A percentile compares a stretch with the other conserved stretches of the same genome.
phyloP scores from a whole-genome alignment of 2,113 vertebrate species.

The Arizona elegans region DNA sequence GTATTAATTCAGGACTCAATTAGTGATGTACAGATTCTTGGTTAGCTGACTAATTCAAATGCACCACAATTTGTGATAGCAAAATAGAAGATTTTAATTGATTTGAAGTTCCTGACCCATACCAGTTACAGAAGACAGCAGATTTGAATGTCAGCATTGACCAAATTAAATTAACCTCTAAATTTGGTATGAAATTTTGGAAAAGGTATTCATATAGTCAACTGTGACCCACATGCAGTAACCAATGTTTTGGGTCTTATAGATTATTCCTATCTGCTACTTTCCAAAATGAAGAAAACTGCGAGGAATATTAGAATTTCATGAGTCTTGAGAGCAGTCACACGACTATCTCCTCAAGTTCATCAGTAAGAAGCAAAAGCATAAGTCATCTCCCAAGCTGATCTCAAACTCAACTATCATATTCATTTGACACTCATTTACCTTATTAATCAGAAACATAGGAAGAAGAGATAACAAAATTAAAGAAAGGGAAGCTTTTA shows the following conservation, averaged over 20 bases:
- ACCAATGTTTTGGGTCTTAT: not conserved
- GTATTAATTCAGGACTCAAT: not conserved
- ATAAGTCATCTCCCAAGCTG: not conserved
- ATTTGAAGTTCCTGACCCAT: not conserved
- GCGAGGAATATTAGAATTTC: accelerated
- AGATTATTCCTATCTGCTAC: accelerated
- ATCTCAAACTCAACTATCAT: accelerated
- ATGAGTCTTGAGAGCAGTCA: too few relatives aligned
- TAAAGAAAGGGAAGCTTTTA: not conserved
- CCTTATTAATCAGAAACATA: not conserved
- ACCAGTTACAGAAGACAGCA: not conserved
- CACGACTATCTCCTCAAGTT: not conserved
- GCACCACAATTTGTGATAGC: not conserved
- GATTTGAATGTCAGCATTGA: not conserved
- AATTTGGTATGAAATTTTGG: not conserved
- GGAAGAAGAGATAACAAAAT: not conserved
- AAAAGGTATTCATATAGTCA: not conserved
- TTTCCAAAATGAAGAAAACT: not conserved
- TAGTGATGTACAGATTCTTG: not conserved
- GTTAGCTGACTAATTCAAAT: not conserved
- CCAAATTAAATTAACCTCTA: not conserved
- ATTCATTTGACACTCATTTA: not conserved
- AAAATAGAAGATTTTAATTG: not conserved
- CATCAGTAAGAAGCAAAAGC: accelerated
- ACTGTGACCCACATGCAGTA: not conserved